Base-by-base conservation (phyloP, 1,140 invertebrate species). In the Drosophila athabasca region DNA sequence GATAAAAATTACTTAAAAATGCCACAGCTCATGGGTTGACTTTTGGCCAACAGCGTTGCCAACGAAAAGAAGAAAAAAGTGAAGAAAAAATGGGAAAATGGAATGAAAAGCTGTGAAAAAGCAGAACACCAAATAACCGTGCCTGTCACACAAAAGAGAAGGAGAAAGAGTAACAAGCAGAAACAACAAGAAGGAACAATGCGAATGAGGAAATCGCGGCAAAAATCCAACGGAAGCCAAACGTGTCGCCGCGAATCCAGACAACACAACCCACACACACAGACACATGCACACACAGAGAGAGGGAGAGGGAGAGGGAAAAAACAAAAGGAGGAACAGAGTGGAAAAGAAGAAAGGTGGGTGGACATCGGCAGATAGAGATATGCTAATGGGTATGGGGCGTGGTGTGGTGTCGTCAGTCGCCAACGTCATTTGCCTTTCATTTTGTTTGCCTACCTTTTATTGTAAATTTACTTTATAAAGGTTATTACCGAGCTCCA, bases 1-100 rank as follows among this genome's bases (percentile, higher is more conserved):
- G 79, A 90, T 90, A 90, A 90, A 90, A 90, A 90, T 90, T 90
- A 90, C 87, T 90, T 90, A 90, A 90, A 90, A 90, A 90, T 90
- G 87, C 87, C 87, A 72, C 87, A 90, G 87, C 87, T 90, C 88
- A 85, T 90, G 87, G 82, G 87, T 90, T 90, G 87, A 90, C 87
- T 90, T 90, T 80, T 90, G 87, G 88, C 87, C 87, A 90, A 85
- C 78, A 75, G 69, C 45, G 72, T 48, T 22, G 31, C 19, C 53
- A 62, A 87, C 74, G 77, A 71, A 74, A 67, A 79, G 60, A 49
- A 52, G 35, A 54, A 48, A 29, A 58, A 46, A 68, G 39, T 15
- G 41, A 7, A 1, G 17, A 3, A 24, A 41, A 15, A 45, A 46
- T 43, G 51, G 60, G 24, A 15, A 45, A 46, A 35, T 48, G 60